phyloP scores from a whole-genome alignment of 2,113 vertebrate species.

The Rhinopithecus roxellana region DNA sequence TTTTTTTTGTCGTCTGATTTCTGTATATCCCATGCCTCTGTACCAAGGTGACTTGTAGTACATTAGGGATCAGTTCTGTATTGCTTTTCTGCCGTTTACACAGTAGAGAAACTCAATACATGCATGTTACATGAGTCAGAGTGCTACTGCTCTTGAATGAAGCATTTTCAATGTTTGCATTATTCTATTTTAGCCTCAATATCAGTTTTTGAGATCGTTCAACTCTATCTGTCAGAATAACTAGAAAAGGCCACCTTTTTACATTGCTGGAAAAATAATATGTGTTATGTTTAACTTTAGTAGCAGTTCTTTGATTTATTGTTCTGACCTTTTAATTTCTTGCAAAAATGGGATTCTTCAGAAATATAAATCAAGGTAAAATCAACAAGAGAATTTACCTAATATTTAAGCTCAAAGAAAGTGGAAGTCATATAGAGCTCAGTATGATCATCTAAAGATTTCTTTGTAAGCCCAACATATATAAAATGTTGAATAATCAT shows the following conservation, averaged over 20 bases:
- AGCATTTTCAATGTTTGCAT: neutral
- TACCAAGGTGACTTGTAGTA: rapidly evolving
- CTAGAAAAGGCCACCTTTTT: neutral
- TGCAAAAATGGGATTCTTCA: neutral
- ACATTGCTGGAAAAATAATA: neutral
- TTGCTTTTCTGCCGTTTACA: neutral
- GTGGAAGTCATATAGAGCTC: neutral
- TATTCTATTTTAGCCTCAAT: neutral
- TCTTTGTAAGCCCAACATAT: neutral
- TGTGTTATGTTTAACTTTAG: neutral
- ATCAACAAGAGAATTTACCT: neutral
- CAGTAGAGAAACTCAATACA: neutral
- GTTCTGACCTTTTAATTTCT: slow-evolving; percentile 55
- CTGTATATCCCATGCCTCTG: neutral
- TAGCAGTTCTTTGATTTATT: slow-evolving; percentile 9
- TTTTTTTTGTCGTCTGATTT: neutral
- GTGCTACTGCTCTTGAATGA: neutral
- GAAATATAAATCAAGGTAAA: neutral
- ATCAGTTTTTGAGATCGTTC: slow-evolving; percentile 6
- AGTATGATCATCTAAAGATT: neutral
- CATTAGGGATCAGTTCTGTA: no score
- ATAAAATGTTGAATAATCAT: neutral
- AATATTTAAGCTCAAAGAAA: slow-evolving; percentile 10
- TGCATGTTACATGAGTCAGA: neutral
- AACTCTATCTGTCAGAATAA: neutral